Conservation (phyloP, 2,797 vertebrate genomes). For the Antennarius maculatus region DNA sequence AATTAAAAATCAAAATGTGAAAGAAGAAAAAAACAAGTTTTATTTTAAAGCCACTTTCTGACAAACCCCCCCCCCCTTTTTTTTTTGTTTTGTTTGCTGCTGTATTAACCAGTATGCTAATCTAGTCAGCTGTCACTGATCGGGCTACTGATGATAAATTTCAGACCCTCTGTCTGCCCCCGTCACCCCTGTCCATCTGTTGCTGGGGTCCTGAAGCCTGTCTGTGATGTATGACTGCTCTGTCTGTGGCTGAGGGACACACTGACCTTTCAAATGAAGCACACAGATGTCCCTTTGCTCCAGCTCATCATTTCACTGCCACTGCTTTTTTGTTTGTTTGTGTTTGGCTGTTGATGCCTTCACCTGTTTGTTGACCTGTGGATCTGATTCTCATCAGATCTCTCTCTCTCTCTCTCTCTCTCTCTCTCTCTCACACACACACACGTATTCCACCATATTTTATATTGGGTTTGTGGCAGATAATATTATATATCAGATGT, state of each 20-base stretch:
- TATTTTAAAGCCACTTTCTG: neutral
- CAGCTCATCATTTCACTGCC: constrained; percentile 45
- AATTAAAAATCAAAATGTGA: neutral
- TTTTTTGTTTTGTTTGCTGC: constrained; percentile 5
- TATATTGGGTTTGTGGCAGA: too few relatives aligned
- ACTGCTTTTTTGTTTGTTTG: constrained; percentile 18
- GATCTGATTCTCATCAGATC: constrained; percentile 48
- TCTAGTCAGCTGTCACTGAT: constrained; percentile 31
- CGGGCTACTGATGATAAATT: constrained; percentile 25
- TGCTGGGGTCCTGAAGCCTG: constrained; percentile 56
- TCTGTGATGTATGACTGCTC: constrained; percentile 18
- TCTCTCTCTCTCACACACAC: constrained; percentile 1
- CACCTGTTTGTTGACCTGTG: constrained; percentile 51
- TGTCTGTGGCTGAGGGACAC: constrained; percentile 17
- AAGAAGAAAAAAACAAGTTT: neutral
- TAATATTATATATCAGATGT: too few relatives aligned
- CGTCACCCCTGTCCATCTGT: constrained; percentile 60
- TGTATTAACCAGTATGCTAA: constrained; percentile 27
- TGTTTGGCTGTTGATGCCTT: constrained; percentile 49
- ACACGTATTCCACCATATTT: neutral
- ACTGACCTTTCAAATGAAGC: constrained; percentile 60
- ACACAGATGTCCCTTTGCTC: constrained; percentile 58
- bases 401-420: constrained; percentile 17
- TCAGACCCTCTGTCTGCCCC: constrained; percentile 29
- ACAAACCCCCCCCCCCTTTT: neutral